phyloP scores from a whole-genome alignment of 1,140 invertebrate genomes.

The Drosophila mauritiana region DNA sequence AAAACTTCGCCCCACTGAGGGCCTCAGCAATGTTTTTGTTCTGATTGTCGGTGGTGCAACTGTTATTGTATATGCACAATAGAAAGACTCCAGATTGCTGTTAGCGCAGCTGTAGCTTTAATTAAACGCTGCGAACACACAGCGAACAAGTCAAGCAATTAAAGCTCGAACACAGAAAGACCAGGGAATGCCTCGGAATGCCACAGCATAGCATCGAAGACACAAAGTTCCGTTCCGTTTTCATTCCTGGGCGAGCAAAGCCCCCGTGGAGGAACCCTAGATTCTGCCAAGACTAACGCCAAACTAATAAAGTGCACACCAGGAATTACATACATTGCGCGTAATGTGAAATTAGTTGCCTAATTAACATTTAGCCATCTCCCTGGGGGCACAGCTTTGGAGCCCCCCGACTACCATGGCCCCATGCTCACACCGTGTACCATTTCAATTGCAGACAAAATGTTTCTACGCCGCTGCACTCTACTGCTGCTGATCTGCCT shows the following conservation, averaged over 20 bases:
- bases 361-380: constrained; percentile 70
- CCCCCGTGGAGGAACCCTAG: constrained; percentile 39
- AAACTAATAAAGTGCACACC: constrained; percentile 72
- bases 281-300: constrained; percentile 12
- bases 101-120: constrained; percentile 68
- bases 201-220: constrained; percentile 21
- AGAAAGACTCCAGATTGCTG: constrained; percentile 49
- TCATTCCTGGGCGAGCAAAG: constrained; percentile 49
- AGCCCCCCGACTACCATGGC: constrained; percentile 2
- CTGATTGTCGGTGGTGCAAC: constrained; percentile 49
- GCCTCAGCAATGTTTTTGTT: constrained; percentile 51
- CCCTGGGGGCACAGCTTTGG: not conserved
- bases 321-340: constrained; percentile 82
- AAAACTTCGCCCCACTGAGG: constrained; percentile 47
- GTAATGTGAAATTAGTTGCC: constrained; percentile 72
- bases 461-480: constrained; percentile 81
- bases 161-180: constrained; percentile 57
- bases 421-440: constrained; percentile 5
- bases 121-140: constrained; percentile 74
- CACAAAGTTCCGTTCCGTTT: constrained; percentile 65
- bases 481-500: constrained; percentile 77
- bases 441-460: constrained; percentile 61
- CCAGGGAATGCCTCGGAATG: constrained; percentile 4
- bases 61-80: constrained; percentile 57
- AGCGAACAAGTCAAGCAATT: constrained; percentile 72